Base-by-base conservation (phyloP, 2,888 invertebrate genomes). In the Lagria hirta region DNA sequence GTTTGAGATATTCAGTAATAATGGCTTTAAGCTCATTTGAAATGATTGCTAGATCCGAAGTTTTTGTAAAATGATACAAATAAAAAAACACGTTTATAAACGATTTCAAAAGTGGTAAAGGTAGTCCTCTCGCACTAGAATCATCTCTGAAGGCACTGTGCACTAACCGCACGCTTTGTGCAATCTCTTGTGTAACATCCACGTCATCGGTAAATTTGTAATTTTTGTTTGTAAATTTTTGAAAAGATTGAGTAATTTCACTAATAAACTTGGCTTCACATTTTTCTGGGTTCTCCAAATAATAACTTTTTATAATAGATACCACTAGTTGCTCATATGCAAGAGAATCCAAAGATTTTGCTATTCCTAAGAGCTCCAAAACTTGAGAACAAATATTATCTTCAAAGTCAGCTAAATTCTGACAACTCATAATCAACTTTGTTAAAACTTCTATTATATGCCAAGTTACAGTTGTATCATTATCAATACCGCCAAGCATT, bases 371-470 rank as follows among this genome's bases (percentile, higher is more conserved):
- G 33, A 82, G 72, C 41, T 73, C 65, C 7, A 72, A 57, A 10
- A 83, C 56, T 68, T 83, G 80, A 24, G 65, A 57, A 54, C 73
- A 74, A 37, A 80, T 76, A 52, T 76, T 77, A 24, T 56, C 55
- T n/a, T 79, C 69, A 64, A 83, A 84, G 35, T 75, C 71, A 21
- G 67, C 65, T 17, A 74, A 70, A 27, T 78, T 77, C 54, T 79
- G 76, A 52, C 74, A 76, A 16, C 74, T 73, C 40, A 80, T 69
- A 42, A 86, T 74, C 41, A 89, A 73, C 69, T 78, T 80, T 30
- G 81, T 79, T 43, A 86, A 76, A 55, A 81, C 74, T 42, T 85
- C 81, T 55, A 84, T 74, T 64, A 80, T 81, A 57, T 77, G 75
- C 86, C 86, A 86, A 55, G 82, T 79, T 54, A 72, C 71, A 1